phyloP scores from a whole-genome alignment of 2,797 vertebrate genomes.

The Perodicticus potto region DNA sequence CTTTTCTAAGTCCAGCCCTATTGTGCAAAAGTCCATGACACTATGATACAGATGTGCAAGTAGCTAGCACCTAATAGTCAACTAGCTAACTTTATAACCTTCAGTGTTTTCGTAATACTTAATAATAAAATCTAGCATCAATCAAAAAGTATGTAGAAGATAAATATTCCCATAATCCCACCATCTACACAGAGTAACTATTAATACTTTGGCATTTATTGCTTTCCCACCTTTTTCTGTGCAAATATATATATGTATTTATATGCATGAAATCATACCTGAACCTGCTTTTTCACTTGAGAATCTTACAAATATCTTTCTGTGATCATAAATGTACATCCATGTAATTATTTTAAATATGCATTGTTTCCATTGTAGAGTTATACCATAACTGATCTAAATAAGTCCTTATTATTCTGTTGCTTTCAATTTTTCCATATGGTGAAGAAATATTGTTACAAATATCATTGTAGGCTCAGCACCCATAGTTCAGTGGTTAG shows the following conservation, averaged over 20 bases:
- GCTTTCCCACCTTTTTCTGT: not conserved
- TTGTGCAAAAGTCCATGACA: not conserved
- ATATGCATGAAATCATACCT: not conserved
- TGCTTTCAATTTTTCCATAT: not conserved
- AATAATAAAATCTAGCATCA: not conserved
- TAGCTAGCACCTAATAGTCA: not conserved
- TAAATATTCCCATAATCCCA: not conserved
- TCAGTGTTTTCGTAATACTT: slow-evolving; percentile 22
- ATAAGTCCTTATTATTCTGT: not conserved
- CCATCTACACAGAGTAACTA: not conserved
- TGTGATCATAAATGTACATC: not conserved
- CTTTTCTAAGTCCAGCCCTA: not conserved
- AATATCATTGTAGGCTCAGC: not conserved
- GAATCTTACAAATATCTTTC: not conserved
- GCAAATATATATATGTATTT: not conserved
- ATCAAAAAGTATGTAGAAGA: not conserved
- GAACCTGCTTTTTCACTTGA: not conserved
- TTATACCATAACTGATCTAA: not conserved
- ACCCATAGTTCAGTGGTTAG: too few relatives aligned
- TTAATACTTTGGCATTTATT: not conserved
- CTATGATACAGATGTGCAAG: not conserved
- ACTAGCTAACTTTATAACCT: not conserved
- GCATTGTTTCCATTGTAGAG: not conserved
- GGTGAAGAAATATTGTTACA: not conserved
- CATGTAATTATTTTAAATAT: slow-evolving; percentile 11